A percentile compares a stretch with the other conserved stretches of the same genome.
These are phyloP conservation scores for Geotria australis DNA, from an alignment of 2,797 vertebrate genomes.

Conservation along the genomic window DNA sequence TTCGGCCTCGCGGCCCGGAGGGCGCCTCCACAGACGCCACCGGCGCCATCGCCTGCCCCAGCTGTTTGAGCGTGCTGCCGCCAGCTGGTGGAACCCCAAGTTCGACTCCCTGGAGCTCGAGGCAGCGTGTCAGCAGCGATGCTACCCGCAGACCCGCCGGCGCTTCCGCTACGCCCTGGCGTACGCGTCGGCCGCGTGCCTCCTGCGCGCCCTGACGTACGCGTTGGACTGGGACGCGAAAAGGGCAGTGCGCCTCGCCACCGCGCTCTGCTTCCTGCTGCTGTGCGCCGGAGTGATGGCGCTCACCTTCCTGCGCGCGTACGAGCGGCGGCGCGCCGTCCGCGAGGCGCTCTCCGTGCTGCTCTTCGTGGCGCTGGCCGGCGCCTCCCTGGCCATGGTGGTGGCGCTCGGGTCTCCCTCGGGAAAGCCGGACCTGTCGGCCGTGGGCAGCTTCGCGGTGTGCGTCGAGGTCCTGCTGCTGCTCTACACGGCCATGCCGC, in stretches of 20 bases:
- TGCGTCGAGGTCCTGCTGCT: conserved; percentile 67
- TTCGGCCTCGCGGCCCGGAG: conserved; percentile 18
- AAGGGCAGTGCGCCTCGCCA: conserved; percentile 25
- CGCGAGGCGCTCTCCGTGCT: conserved; percentile 42
- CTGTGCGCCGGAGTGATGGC: conserved; percentile 36
- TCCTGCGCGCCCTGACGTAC: conserved; percentile 64
- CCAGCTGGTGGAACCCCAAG: conserved; percentile 77
- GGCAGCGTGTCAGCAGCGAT: conserved; percentile 66
- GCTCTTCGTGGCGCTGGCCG: conserved; percentile 41
- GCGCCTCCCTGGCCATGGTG: conserved; percentile 43
- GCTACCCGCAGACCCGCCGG: conserved; percentile 71
- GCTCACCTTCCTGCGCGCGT: conserved; percentile 55
- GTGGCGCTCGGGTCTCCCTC: conserved; percentile 10
- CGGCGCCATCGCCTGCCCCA: conserved; percentile 29
- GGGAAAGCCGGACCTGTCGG: conserved; percentile 20
- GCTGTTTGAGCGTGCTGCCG: conserved; percentile 68
- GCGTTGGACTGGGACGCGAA: conserved; percentile 26
- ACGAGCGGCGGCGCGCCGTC: conserved; percentile 34
- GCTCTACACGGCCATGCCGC: conserved; percentile 71
- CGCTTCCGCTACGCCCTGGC: conserved; percentile 72
- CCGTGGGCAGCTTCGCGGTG: conserved; percentile 68
- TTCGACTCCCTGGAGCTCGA: conserved; percentile 78
- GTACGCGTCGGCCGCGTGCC: conserved; percentile 40
- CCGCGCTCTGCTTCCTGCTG: conserved; percentile 35
- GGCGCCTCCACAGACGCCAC: conserved; percentile 7